These are phyloP conservation scores for Agrilus cyanescens DNA, from an alignment of 2,888 invertebrate species.

Conservation along the genomic window DNA sequence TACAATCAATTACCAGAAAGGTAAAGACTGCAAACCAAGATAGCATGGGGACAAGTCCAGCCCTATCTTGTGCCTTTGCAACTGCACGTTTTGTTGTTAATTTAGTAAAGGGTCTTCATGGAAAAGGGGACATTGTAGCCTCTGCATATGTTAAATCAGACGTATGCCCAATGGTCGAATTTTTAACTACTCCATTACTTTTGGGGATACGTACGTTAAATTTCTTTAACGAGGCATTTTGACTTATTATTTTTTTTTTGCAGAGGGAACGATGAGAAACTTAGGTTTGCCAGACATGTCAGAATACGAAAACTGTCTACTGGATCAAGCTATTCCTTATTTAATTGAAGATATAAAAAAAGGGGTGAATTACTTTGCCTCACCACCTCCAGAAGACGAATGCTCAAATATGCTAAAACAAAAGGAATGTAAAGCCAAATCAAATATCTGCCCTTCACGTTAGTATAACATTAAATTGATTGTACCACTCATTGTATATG, in stretches of 20 bases:
- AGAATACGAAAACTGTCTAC: slow-evolving; percentile 29
- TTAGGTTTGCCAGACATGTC: slow-evolving; percentile 28
- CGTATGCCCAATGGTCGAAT: slow-evolving; percentile 26
- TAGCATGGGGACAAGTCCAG: slow-evolving; percentile 47
- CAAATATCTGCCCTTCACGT: no score
- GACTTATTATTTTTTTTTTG: slow-evolving; percentile 1
- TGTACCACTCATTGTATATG: no score
- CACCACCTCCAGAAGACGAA: slow-evolving; percentile 24
- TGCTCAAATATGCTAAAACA: no score
- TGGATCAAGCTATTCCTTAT: slow-evolving; percentile 26
- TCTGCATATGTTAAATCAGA: slow-evolving; percentile 29
- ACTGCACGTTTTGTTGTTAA: slow-evolving; percentile 48
- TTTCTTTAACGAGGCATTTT: background rate
- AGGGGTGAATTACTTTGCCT: slow-evolving; percentile 27
- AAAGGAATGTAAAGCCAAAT: no score
- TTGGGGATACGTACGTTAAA: slow-evolving; percentile 23
- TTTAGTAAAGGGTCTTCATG: slow-evolving; percentile 39
- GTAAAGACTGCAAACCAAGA: slow-evolving; percentile 51
- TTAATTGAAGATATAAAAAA: slow-evolving; percentile 25
- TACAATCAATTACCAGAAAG: slow-evolving; percentile 28
- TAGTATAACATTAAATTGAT: no score
- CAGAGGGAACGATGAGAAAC: slow-evolving; percentile 27
- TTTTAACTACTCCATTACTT: slow-evolving; percentile 28
- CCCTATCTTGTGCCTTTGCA: slow-evolving; percentile 51
- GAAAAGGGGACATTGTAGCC: slow-evolving; percentile 28